Base-by-base conservation (phyloP, 53 echinoderm and acorn worm species). In the Paelopatides confundens region DNA sequence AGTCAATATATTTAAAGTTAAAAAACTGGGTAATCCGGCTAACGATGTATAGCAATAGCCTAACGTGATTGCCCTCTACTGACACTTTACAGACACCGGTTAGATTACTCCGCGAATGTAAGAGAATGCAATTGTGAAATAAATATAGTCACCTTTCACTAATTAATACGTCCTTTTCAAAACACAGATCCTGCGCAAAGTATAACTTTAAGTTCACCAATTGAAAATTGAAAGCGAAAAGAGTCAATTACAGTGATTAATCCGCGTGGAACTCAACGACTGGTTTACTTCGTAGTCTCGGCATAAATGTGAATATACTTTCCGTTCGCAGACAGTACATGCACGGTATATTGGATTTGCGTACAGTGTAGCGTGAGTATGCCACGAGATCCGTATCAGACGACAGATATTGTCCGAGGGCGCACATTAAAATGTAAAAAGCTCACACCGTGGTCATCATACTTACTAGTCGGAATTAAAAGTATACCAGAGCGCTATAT, bases 391-490 rank as follows among this genome's bases (percentile, higher is more conserved):
- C 6, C 58, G 58, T 58, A 58, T 58, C 58, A 58, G 58, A 58
- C 58, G 58, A 58, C 58, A 58, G 6, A 23, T 4, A 58, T 18
- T 5, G n/a, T 17, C 17, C 58, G 58, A 58, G 58, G 58, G 58
- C 58, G 58, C 58, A 58, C 58, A 58, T 58, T 58, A 58, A 58
- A 58, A 58, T 58, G 58, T 58, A 17, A 58, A 58, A 58, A 58
- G 58, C 58, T 58, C 58, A 58, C 58, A 9, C 9, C 14, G 10
- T 48, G 48, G 14, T 48, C 58, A 58, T 23, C 21, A 23, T 21
- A 58, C 8, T 12, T 43, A n/a, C n/a, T n/a, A n/a, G n/a, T n/a
- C n/a, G n/a, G n/a, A n/a, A n/a, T 43, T 12, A 43, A 12, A 43
- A 43, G 43, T 12, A 43, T 10, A 43, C 9, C 43, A 43, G 43